A percentile compares a stretch with the other conserved stretches of the same genome.
Conservation (phyloP, 1,140 invertebrate species). For the Drosophila pseudoananassae region DNA sequence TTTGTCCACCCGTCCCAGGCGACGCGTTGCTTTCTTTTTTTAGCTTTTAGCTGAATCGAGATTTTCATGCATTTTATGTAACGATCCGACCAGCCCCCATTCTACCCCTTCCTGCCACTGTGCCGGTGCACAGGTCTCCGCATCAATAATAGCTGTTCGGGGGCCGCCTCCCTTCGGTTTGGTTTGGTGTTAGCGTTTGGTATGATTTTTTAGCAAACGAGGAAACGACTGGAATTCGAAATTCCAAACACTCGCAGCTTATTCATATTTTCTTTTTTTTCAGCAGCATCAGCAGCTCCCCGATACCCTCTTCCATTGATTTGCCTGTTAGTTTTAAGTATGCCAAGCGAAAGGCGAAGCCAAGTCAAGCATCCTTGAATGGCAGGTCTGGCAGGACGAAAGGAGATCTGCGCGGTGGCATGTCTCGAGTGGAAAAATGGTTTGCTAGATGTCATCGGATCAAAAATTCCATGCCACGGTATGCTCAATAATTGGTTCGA, state of each 20-base stretch:
- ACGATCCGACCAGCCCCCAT: constrained; percentile 33
- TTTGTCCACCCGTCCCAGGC: constrained; percentile 44
- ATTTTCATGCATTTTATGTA: constrained; percentile 79
- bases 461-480: constrained; percentile 27
- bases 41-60: constrained; percentile 61
- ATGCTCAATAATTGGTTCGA: constrained; percentile 70
- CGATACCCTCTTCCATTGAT: constrained; percentile 43
- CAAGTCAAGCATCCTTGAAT: constrained; percentile 61
- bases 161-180: constrained; percentile 5
- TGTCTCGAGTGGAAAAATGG: constrained; percentile 33
- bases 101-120: constrained; percentile 4
- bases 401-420: constrained; percentile 16
- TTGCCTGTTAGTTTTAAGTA: constrained; percentile 78
- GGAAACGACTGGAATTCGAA: constrained; percentile 47
- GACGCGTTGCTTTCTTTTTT: constrained; percentile 3
- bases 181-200: constrained; percentile 20
- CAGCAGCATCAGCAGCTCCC: background rate
- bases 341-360: constrained; percentile 67
- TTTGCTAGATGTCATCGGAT: constrained; percentile 35
- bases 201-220: constrained; percentile 41
- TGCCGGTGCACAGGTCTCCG: constrained; percentile 23
- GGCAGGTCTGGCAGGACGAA: background rate
- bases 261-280: constrained; percentile 62
- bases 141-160: constrained; percentile 70
- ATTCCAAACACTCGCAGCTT: constrained; percentile 46